Percentiles rank a stretch among this genome's conserved stretches.
Conservation (phyloP, 2,888 invertebrate species). For the Orchesella flavescens region DNA sequence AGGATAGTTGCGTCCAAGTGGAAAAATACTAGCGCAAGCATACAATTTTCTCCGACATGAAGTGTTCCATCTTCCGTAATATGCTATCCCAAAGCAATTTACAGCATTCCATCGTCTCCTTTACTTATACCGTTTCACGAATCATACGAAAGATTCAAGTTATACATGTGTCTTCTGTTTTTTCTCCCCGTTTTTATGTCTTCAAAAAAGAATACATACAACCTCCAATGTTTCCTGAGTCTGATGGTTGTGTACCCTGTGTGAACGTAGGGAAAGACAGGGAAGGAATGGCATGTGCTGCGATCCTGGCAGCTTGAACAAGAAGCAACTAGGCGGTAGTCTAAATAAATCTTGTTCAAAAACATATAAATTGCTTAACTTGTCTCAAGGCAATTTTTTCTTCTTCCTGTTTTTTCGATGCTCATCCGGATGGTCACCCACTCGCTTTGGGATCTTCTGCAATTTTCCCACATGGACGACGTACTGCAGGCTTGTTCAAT, state of each 20-base stretch:
- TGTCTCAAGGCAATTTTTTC: constrained; percentile 60
- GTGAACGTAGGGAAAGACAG: constrained; percentile 19
- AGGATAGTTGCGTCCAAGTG: background rate
- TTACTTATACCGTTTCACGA: constrained; percentile 3
- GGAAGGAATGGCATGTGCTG: constrained; percentile 41
- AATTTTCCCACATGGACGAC: constrained; percentile 48
- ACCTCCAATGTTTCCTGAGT: constrained; percentile 37
- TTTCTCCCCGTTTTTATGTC: constrained; percentile 22
- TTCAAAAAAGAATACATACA: constrained; percentile 14
- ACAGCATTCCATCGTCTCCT: constrained; percentile 43
- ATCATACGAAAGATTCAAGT: constrained; percentile 27
- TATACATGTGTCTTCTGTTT: constrained; percentile 34
- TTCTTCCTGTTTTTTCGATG: constrained; percentile 34
- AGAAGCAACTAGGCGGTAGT: constrained; percentile 54
- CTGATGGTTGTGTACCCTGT: constrained; percentile 1
- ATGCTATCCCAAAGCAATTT: constrained; percentile 55
- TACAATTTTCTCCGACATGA: constrained; percentile 54
- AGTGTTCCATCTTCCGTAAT: constrained; percentile 54
- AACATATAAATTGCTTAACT: constrained; percentile 61
- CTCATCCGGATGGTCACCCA: constrained; percentile 58
- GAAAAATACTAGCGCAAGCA: constrained; percentile 38
- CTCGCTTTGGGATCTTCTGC: constrained; percentile 18
- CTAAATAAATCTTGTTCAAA: constrained; percentile 60
- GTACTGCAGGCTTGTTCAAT: background rate
- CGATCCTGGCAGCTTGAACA: constrained; percentile 51